Base-by-base conservation (phyloP, 2,113 vertebrate species). In the Mungos mungo region DNA sequence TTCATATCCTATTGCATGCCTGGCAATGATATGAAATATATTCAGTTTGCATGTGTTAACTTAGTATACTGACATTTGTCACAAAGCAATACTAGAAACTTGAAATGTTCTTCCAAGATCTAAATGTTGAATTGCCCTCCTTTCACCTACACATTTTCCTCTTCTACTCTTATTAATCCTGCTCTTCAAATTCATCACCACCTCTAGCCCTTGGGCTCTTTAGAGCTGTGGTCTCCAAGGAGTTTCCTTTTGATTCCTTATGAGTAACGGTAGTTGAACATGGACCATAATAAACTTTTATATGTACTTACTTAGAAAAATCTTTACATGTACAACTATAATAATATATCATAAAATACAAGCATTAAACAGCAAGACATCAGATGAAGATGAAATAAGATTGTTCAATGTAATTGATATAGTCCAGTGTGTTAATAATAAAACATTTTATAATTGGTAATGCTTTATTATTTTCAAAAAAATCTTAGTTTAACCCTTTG, bases 21-120 rank as follows among this genome's bases (percentile, higher is more conserved):
- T 97, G 81, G 41, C 81, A 95, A 82, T n/a, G 12, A 65, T 81
- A 65, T 63, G 41, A 97, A 82, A 82, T 76, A 69, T 27, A 52
- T 60, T 76, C 47, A 41, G 29, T 50, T 86, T 85, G 27, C 15
- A 60, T 50, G 86, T 79, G 68, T 77, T 92, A 76, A 89, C 54
- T 66, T 52, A 74, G n/a, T n/a, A 72, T 74, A 92, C 54, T 90
- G 81, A 81, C 66, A 76, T 76, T 86, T 81, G 35, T 74, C 38
- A 86, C n/a, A 81, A 76, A 77, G 52, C 71, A 89, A 76, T 38
- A 25, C 31, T 10, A 71, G 63, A 38, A 52, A 72, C 29, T 57
- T 72, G 45, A 35, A 31, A 81, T 45, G 18, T 29, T 81, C 31
- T 82, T 94, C 35, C 35, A 21, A 92, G 57, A 81, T 76, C 57